Evolutionary conservation across 2,888 invertebrate genomes (phyloP), one percentile per base, ranked within the genome.

Genomic region (Leptinotarsa tumamoca): DNA sequence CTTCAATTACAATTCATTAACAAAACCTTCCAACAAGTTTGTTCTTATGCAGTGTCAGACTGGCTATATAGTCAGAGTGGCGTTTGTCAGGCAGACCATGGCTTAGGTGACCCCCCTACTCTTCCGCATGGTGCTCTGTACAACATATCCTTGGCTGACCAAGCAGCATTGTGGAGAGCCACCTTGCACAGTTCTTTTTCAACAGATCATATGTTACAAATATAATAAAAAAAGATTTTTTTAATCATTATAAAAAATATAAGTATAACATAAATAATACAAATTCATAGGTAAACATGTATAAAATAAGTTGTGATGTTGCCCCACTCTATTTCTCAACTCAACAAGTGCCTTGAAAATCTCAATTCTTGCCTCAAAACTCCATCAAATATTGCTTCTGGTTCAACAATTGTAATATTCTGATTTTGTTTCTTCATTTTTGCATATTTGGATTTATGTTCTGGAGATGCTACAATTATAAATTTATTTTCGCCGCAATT

Each of bases 301-400:
- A 52, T 17, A 15, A 52, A 52, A 17, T 15, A 17, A 52, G 15
- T n/a, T 52, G 58, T 58, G 58, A 58, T 58, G 58, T 27, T 23
- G 23, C 14, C 43, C 43, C 18, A 23, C 23, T 27, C 14, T 14
- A 58, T 23, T 58, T 58, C 58, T 71, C 71, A 79, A 33, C 63
- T 58, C 54, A 79, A 58, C 27, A 79, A 74, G 82, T 86, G 84
- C 54, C 76, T 79, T 14, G 82, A 74, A 75, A 86, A 84, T 67
- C 83, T 74, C 69, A 86, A 78, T 79, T 88, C 86, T 75, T 89
- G 88, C 63, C 87, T 77, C 67, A 89, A 82, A 18, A 87, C 86
- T 5, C 87, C 87, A 81, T 88, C 87, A 77, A 88, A 87, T 76
- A 89, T 85, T 5, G 87, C 88, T 79, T 89, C 89, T 4, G 88